Evolutionary conservation across 2,888 invertebrate species (phyloP).

Genomic region (Drosophila quinaria): DNA sequence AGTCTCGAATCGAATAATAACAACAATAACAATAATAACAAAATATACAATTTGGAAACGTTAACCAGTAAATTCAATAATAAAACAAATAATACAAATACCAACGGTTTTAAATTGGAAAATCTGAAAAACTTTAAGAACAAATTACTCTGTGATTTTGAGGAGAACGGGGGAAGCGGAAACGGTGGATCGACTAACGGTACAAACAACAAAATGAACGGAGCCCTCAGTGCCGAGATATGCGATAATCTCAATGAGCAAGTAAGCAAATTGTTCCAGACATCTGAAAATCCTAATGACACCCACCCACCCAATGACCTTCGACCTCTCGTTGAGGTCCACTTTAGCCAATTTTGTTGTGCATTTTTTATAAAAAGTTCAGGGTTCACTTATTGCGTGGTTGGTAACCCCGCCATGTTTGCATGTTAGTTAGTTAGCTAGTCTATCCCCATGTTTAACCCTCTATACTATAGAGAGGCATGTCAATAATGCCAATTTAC

Average conservation of each 20-base stretch:
- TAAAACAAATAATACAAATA: conserved; percentile 84
- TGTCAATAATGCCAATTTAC: conserved; percentile 66
- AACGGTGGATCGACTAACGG: conserved; percentile 43
- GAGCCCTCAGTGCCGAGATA: conserved; percentile 84
- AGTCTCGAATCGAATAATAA: conserved; percentile 66
- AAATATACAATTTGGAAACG: conserved; percentile 83
- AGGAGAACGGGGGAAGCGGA: conserved; percentile 61
- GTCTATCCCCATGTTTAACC: conserved; percentile 11
- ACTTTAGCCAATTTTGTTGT: conserved; percentile 7
- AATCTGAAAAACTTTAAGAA: conserved; percentile 86
- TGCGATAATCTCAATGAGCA: conserved; percentile 86
- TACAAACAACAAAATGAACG: conserved; percentile 83
- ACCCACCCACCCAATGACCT: background rate
- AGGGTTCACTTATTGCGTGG: conserved; percentile 32
- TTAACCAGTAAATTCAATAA: conserved; percentile 84
- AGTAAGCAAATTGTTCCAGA: conserved; percentile 78
- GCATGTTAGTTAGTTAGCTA: conserved; percentile 22
- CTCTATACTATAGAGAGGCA: conserved; percentile 30
- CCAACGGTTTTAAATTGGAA: conserved; percentile 85
- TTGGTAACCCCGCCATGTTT: background rate
- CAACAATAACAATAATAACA: conserved; percentile 73
- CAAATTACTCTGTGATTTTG: conserved; percentile 85
- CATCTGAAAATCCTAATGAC: background rate
- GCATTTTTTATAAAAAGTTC: conserved; percentile 35
- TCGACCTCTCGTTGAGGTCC: background rate